Evolutionary conservation across 2,797 vertebrate genomes (phyloP).

Genomic region (Delichon dasypus): DNA sequence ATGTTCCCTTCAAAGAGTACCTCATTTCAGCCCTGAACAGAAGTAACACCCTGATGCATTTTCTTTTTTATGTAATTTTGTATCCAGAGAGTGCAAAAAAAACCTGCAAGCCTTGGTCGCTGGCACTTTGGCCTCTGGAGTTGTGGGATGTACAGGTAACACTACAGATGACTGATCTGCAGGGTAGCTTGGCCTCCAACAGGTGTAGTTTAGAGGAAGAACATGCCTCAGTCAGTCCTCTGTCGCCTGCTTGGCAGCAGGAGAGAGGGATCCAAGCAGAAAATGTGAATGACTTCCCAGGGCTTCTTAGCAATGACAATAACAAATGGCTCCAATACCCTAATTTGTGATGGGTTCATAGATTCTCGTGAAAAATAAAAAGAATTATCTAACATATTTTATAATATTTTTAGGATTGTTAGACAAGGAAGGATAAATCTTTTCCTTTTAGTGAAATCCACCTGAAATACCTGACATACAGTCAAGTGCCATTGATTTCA

Average conservation of each 20-base stretch:
- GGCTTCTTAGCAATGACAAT: neutral
- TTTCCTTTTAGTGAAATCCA: constrained; percentile 1
- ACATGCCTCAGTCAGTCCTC: fast-evolving
- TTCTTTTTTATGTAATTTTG: neutral
- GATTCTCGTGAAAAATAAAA: neutral
- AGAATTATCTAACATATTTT: neutral
- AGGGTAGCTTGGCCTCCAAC: neutral
- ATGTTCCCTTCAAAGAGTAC: neutral
- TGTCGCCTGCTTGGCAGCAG: neutral
- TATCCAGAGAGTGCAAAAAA: neutral
- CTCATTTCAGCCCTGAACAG: neutral
- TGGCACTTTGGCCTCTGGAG: fast-evolving
- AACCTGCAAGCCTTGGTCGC: fast-evolving
- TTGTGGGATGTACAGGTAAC: neutral
- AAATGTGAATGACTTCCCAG: neutral
- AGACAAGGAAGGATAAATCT: constrained; percentile 8
- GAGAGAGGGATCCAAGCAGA: neutral
- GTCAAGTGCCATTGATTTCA: constrained; percentile 1
- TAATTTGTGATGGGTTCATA: neutral
- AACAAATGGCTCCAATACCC: neutral
- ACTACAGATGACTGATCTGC: neutral
- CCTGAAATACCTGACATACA: neutral
- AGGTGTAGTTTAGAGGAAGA: neutral
- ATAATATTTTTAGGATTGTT: neutral
- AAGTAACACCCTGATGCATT: neutral